Evolutionary conservation across 1,140 invertebrate genomes (phyloP), one percentile per base, ranked within the genome.

Genomic region (Hypothenemus hampei): DNA sequence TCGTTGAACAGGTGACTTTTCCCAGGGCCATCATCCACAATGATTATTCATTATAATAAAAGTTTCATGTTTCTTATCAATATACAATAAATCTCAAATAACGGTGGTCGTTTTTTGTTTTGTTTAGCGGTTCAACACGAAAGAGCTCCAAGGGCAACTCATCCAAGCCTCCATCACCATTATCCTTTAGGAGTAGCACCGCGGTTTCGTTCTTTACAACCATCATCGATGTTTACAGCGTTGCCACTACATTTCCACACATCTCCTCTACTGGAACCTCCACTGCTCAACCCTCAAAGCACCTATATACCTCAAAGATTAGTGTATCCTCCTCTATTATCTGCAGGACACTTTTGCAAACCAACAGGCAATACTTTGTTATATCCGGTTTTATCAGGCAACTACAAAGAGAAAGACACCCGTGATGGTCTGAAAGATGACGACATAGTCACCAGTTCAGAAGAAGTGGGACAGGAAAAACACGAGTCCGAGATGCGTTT

Each of bases 91-190:
- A n/a, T n/a, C n/a, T n/a, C n/a, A n/a, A n/a, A n/a, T n/a, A n/a
- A n/a, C n/a, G n/a, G n/a, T n/a, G n/a, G n/a, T n/a, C n/a, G n/a
- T n/a, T 23, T 1, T 11, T 43, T 45, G 2, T 18, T 15, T 26
- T 21, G 40, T 58, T 36, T 77, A 93, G 91, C 91, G 54, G 91
- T 93, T 3, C 90, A 93, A 68, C 89, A 93, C 72, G 90, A 93
- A 73, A 75, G 91, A 58, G 88, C 90, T 10, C 89, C 89, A 1
- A 73, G 90, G 53, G 77, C 79, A 13, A 69, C 72, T 6, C 66
- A 69, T 19, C 47, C 60, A 4, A 39, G 40, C 4, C 50, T 68
- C 4, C 65, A 68, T 43, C n/a, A n/a, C n/a, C 69, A 69, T 45
- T 67, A 69, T 45, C 68, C 72, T 19, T 71, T 79, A 36, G 65